Percentiles rank a stretch among this genome's conserved stretches.
These are phyloP conservation scores for Trichogramma evanescens DNA, from an alignment of 2,888 invertebrate genomes.

Conservation along the genomic window DNA sequence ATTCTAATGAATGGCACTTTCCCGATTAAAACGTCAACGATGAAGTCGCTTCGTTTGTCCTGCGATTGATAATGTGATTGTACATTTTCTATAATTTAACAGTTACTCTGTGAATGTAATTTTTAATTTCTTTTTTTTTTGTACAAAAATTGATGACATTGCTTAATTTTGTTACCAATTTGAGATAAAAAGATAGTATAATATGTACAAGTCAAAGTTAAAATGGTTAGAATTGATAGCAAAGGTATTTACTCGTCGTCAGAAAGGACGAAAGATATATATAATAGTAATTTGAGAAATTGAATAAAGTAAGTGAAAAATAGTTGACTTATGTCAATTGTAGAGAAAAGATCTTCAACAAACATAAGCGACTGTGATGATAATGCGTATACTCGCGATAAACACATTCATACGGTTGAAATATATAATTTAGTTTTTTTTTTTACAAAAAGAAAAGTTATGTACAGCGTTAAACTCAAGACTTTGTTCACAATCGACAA, in stretches of 20 bases:
- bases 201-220: not conserved
- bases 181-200: not conserved
- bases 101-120: too few relatives aligned
- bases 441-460: conserved; percentile 2
- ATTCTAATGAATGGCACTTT: conserved; percentile 3
- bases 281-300: conserved; percentile 14
- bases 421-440: not conserved
- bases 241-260: not conserved
- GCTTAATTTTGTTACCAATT: not conserved
- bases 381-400: conserved; percentile 16
- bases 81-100: too few relatives aligned
- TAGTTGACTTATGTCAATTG: conserved; percentile 11
- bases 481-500: conserved; percentile 2
- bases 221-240: not conserved
- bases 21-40: conserved; percentile 12
- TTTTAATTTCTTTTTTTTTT: conserved; percentile 5
- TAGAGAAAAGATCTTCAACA: conserved; percentile 18
- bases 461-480: not conserved
- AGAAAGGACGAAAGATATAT: not conserved
- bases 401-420: conserved; percentile 17
- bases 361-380: conserved; percentile 24
- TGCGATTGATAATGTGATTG: not conserved
- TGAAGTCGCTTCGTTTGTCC: conserved; percentile 23
- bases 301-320: conserved; percentile 16
- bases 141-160: not conserved